Base-by-base conservation (phyloP, 2,888 invertebrate species). In the Apamea sordens region DNA sequence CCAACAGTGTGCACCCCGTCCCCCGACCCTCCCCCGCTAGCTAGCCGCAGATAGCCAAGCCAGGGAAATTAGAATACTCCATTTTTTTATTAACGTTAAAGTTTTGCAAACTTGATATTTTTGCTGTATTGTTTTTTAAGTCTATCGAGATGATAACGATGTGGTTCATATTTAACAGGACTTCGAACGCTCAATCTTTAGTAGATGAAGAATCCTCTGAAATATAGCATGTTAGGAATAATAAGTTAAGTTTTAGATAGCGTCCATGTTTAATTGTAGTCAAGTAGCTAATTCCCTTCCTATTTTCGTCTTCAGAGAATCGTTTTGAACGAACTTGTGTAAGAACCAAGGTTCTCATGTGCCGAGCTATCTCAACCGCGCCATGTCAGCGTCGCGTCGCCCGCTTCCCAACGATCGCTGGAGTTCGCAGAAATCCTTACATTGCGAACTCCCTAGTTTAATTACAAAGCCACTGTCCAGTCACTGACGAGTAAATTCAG, bases 1-100 rank as follows among this genome's bases (percentile, higher is more conserved):
- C 95, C 93, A 91, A 91, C 92, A 92, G 93, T 92, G 93, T 92
- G 92, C 91, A 89, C 93, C 93, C 93, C 93, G 92, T 90, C 84
- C 92, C 91, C 91, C 90, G 73, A 74, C 87, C 86, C 87, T 88
- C 82, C 92, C 92, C 93, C 94, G 91, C 91, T 89, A 89, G 88
- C 94, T 94, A 94, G 94, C 91, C 87, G 88, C 89, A 90, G 92
- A 92, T 92, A 92, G 89, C 91, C 87, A 91, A 92, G 91, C 92
- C 91, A 91, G 90, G 90, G 92, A 93, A 94, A 93, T 93, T 93
- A 91, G 92, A 92, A 93, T 91, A 90, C 84, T 79, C 56, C 69
- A 83, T 87, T 89, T 89, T 80, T 89, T 86, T 76, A 68, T 77
- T 78, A 77, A 41, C 63, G 71, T 82, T 65, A 59, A 84, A 72